Evolutionary conservation across 2,113 vertebrate genomes (phyloP), one percentile per base, ranked within the genome.

Genomic region (Neodon shergylaensis): DNA sequence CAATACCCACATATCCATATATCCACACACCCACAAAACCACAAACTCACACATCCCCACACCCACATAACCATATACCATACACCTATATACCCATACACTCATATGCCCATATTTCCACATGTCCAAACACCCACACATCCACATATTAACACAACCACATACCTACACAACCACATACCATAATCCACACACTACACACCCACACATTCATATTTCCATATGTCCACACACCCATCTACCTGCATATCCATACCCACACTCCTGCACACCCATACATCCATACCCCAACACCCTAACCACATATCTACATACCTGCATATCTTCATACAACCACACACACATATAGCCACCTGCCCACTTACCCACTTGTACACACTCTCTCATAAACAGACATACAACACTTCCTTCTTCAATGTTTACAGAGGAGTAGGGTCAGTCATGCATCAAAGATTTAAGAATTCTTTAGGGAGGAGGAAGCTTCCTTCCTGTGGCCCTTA

Each of bases 381-480:
- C 33, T 0, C 24, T n/a, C 49, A 22, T 11, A 13, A 11, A 3
- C 4, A 14, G 28, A 44, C 36, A 39, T 1, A 47, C 16, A 14
- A 63, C 5, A 28, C 19, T 24, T 39, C 12, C 28, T 94, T 9
- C 28, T 42, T 22, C 49, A 44, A 1, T 31, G 24, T 85, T 66
- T 90, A 77, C n/a, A 61, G 19, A 70, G 16, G 36, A 72, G 14
- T 6, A 24, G 12, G 12, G 22, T 36, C 44, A 33, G 11, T 47
- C 0, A 5, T 28, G 44, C 26, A 5, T 4, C 14, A 19, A 52
- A 14, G 16, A n/a, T 68, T 13, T 14, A n/a, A 88, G 54, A 21
- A 47, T 39, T 1, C 33, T 58, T 36, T 7, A 19, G 3, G 16
- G 5, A 36, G 7, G 76, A 58, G 17, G 65, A 26, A 54, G 68